Evolutionary conservation across 2,888 invertebrate genomes (phyloP).

Genomic region (Cosmopolites sordidus): DNA sequence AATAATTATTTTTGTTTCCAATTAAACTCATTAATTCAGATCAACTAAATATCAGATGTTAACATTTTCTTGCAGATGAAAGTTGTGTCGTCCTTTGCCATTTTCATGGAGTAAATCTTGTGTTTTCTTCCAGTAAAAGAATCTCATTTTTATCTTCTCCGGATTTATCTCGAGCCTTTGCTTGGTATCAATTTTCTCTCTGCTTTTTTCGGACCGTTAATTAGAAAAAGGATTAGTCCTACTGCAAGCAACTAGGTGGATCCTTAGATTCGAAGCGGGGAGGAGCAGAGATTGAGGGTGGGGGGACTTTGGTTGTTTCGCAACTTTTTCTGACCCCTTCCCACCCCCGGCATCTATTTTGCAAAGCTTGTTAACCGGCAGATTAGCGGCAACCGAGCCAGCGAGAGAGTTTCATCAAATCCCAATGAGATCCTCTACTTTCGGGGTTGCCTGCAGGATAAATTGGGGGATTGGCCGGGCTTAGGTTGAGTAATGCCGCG

Average conservation of each 20-base stretch:
- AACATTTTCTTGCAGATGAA: too few species aligned
- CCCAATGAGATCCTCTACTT: slow-evolving; percentile 50
- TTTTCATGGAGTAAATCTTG: too few species aligned
- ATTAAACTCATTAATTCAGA: too few species aligned
- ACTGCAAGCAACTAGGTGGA: background rate
- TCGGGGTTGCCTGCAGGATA: slow-evolving; percentile 45
- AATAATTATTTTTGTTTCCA: too few species aligned
- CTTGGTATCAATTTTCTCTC: too few species aligned
- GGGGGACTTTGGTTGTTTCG: slow-evolving; percentile 10
- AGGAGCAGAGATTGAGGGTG: background rate
- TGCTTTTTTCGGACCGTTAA: too few species aligned
- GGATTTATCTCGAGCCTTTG: too few species aligned
- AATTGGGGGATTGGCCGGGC: slow-evolving; percentile 50
- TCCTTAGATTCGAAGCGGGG: background rate
- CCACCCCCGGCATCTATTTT: slow-evolving; percentile 45
- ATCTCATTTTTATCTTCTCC: too few species aligned
- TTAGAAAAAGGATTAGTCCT: background rate
- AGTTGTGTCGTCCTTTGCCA: too few species aligned
- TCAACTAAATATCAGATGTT: too few species aligned
- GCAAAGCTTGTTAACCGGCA: slow-evolving; percentile 50
- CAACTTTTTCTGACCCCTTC: slow-evolving; percentile 19
- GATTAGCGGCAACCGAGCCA: slow-evolving; percentile 42
- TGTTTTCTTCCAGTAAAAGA: too few species aligned
- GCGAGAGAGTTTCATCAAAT: slow-evolving; percentile 48
- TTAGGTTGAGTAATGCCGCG: slow-evolving; percentile 50